These are phyloP conservation scores for Mormyrus hasselquistii DNA, from an alignment of 2,797 vertebrate genomes.

Conservation along the genomic window DNA sequence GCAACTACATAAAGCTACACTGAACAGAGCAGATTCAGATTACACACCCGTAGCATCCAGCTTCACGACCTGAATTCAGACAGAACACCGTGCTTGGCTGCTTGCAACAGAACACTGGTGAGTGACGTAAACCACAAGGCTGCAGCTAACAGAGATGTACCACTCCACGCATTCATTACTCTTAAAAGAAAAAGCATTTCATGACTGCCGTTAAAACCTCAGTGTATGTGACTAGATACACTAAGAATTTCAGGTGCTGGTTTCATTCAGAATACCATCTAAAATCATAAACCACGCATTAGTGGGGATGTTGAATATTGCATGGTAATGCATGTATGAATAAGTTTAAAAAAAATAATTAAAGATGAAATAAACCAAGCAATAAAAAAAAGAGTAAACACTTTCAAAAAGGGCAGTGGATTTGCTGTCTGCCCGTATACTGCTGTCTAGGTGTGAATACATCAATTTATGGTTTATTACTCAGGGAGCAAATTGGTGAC, in stretches of 20 bases:
- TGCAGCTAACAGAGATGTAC: not conserved
- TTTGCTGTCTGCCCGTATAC: not conserved
- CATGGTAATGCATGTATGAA: not conserved
- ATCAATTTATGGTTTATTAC: not conserved
- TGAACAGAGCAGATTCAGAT: not conserved
- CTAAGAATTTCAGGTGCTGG: not conserved
- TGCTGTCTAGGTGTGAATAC: not conserved
- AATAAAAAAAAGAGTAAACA: not conserved
- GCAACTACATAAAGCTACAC: not conserved
- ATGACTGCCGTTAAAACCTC: not conserved
- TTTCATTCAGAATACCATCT: not conserved
- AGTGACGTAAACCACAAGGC: not conserved
- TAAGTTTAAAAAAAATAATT: not conserved
- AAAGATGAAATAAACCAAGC: not conserved
- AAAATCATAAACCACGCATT: not conserved
- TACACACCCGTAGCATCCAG: not conserved
- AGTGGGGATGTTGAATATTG: not conserved
- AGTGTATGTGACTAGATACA: not conserved
- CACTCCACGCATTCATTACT: not conserved
- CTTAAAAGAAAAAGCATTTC: not conserved
- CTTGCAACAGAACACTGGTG: not conserved
- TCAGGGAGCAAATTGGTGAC: not conserved
- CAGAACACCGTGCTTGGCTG: not conserved
- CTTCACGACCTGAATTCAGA: not conserved
- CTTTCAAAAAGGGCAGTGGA: not conserved